These are phyloP conservation scores for Eucera pruinosa DNA, from an alignment of 2,888 invertebrate genomes.

Conservation along the genomic window DNA sequence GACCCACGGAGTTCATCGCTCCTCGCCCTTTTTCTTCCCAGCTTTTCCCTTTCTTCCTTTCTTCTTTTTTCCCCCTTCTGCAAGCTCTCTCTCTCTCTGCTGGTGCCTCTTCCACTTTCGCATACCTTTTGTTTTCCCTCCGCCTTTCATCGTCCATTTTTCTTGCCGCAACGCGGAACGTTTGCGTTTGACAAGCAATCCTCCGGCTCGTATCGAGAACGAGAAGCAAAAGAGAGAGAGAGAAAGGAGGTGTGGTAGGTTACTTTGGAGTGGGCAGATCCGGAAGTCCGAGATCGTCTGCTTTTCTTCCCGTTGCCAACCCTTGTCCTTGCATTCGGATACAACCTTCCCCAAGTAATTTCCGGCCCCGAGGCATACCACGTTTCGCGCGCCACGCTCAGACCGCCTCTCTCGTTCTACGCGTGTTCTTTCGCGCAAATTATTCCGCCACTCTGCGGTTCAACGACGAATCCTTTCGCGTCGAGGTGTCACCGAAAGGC, in stretches of 20 bases:
- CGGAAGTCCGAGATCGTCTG: constrained; percentile 13
- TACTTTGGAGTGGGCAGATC: too few species aligned
- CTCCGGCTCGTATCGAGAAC: constrained; percentile 5
- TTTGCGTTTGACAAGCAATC: constrained; percentile 64
- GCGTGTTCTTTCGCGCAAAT: neutral
- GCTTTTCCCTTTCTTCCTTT: neutral
- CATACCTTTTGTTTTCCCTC: constrained; percentile 3
- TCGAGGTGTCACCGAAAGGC: too few species aligned
- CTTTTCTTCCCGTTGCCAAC: neutral
- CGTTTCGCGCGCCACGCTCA: neutral
- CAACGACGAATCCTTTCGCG: too few species aligned
- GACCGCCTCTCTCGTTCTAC: too few species aligned
- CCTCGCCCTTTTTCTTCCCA: neutral
- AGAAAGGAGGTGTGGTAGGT: neutral
- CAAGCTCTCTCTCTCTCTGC: neutral
- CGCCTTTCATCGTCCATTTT: constrained; percentile 37
- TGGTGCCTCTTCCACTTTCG: neutral
- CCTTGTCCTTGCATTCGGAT: constrained; percentile 29
- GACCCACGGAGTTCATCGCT: constrained; percentile 8
- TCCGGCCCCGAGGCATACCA: constrained; percentile 26
- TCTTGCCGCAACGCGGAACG: constrained; percentile 46
- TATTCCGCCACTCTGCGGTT: neutral
- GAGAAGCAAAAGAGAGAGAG: too few species aligned
- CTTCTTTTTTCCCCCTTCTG: neutral
- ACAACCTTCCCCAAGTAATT: constrained; percentile 31